phyloP scores from a whole-genome alignment of 2,797 vertebrate species.

The Vireo griseus region DNA sequence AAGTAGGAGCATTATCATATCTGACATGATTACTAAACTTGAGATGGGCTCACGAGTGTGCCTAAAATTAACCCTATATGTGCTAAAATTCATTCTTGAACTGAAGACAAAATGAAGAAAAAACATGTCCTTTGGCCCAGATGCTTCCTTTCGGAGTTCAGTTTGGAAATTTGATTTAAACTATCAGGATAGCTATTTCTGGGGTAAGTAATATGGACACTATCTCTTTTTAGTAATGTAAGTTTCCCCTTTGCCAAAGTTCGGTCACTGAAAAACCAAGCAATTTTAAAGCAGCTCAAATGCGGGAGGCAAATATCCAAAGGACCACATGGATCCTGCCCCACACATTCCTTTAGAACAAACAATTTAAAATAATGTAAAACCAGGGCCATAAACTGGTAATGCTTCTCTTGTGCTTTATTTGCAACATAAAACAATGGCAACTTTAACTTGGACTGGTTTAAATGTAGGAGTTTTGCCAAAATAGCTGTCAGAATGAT shows the following conservation, averaged over 20 bases:
- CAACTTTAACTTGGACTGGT: constrained; percentile 35
- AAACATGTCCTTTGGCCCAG: neutral
- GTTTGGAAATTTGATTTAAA: constrained; percentile 1
- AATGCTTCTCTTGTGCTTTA: constrained; percentile 7
- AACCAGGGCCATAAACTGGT: constrained; percentile 22
- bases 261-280: neutral
- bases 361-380: constrained; percentile 46
- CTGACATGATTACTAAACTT: neutral
- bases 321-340: constrained; percentile 28
- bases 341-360: constrained; percentile 39
- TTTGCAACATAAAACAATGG: constrained; percentile 10
- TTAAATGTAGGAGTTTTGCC: constrained; percentile 6
- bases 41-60: neutral
- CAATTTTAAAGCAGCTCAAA: constrained; percentile 22
- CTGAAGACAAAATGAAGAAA: neutral
- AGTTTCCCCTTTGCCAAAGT: neutral
- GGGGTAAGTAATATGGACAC: neutral
- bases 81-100: neutral
- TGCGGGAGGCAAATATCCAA: constrained; percentile 44
- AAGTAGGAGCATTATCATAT: neutral
- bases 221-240: neutral
- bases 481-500: constrained; percentile 40
- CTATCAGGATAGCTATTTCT: neutral
- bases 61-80: constrained; percentile 11
- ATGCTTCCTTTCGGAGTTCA: neutral